phyloP scores from a whole-genome alignment of 1,140 invertebrate genomes.

The Ooceraea biroi region DNA sequence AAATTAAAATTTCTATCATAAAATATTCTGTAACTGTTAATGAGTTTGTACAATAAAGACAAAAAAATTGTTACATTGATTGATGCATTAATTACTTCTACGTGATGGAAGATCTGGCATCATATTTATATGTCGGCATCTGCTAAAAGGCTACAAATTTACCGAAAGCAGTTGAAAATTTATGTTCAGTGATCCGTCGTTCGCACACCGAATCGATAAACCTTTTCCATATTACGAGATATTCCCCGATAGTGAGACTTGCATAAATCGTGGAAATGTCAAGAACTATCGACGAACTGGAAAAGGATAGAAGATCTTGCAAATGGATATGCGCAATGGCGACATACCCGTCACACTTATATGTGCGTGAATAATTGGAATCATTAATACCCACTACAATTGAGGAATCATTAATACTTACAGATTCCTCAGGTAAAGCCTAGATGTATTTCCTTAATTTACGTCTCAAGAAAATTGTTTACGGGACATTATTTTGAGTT shows the following conservation, averaged over 20 bases:
- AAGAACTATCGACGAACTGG: neutral
- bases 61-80: conserved; percentile 9
- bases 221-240: neutral
- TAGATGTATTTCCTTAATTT: neutral
- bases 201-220: conserved; percentile 34
- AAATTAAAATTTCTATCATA: neutral
- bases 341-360: neutral
- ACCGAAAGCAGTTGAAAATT: conserved; percentile 29
- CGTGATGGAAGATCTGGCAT: neutral
- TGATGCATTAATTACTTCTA: conserved; percentile 51
- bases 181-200: conserved; percentile 14
- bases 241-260: conserved; percentile 1
- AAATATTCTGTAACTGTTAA: neutral
- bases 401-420: neutral
- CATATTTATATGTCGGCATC: conserved; percentile 10
- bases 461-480: neutral
- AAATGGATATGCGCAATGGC: neutral
- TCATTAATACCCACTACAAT: neutral
- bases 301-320: conserved; percentile 2
- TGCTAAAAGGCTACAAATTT: conserved; percentile 18
- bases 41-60: neutral
- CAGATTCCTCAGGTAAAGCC: neutral
- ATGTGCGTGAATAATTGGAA: conserved; percentile 15
- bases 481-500: neutral
- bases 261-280: conserved; percentile 28